Conservation (phyloP, 2,113 vertebrate genomes). For the Lamprologus sp. region DNA sequence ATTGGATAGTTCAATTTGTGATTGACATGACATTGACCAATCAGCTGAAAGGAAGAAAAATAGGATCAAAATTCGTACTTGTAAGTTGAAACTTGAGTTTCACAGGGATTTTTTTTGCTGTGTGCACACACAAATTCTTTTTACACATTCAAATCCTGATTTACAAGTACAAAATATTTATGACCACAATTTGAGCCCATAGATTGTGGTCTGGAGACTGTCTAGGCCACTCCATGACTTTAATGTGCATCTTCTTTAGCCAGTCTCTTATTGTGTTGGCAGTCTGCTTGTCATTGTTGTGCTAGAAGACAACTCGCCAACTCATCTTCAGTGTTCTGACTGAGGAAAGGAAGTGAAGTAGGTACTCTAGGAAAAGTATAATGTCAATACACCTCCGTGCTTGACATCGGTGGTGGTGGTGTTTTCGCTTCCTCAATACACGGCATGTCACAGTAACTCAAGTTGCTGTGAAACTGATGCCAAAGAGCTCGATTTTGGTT, state of each 20-base stretch:
- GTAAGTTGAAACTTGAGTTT: background rate
- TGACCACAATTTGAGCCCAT: background rate
- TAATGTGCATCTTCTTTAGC: background rate
- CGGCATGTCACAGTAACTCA: background rate
- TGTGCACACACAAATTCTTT: background rate
- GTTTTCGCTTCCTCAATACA: background rate
- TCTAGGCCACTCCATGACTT: background rate
- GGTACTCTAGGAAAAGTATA: background rate
- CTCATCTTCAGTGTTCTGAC: background rate
- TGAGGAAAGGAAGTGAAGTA: background rate
- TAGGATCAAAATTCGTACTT: accelerated
- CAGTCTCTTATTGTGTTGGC: background rate
- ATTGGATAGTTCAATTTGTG: background rate
- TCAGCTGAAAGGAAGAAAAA: background rate
- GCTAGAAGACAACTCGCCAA: background rate
- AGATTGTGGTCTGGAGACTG: background rate
- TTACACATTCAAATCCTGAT: background rate
- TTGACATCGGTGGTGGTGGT: background rate
- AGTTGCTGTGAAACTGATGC: background rate
- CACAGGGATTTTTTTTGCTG: background rate
- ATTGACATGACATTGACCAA: background rate
- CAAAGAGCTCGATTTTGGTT: background rate
- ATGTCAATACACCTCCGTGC: too few species aligned
- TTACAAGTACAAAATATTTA: background rate
- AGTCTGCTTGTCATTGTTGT: background rate